phyloP scores from a whole-genome alignment of 1,140 invertebrate species.

The Monomorium pharaonis region DNA sequence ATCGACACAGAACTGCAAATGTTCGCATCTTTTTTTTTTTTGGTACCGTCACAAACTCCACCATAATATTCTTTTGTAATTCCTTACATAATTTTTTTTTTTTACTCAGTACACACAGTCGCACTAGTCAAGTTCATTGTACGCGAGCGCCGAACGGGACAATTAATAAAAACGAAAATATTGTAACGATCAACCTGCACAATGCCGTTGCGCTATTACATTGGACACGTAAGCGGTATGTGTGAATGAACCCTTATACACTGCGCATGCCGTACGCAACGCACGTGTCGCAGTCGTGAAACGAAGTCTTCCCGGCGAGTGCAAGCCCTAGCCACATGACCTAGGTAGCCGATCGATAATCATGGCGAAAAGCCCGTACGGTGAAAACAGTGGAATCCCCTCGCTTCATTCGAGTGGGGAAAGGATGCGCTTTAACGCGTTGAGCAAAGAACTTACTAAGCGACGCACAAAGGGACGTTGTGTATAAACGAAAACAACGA shows the following conservation, averaged over 20 bases:
- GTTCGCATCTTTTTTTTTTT: neutral
- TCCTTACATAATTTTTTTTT: neutral
- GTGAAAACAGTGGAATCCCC: neutral
- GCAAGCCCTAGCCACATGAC: conserved; percentile 40
- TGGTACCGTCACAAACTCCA: neutral
- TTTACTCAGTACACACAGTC: neutral
- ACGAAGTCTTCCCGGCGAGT: conserved; percentile 15
- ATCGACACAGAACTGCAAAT: neutral
- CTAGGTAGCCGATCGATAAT: conserved; percentile 48
- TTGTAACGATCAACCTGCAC: neutral
- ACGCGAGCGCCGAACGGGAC: neutral
- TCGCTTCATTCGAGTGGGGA: neutral
- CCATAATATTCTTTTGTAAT: neutral
- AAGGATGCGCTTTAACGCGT: neutral
- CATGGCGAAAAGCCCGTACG: conserved; percentile 21
- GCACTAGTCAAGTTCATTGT: neutral
- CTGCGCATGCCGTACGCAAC: conserved; percentile 11
- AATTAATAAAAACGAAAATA: conserved; percentile 8
- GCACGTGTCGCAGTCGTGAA: conserved; percentile 19
- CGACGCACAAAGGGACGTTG: neutral
- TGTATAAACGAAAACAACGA: conserved; percentile 2
- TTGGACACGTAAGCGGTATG: neutral
- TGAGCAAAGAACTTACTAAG: neutral
- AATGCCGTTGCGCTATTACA: too few species aligned
- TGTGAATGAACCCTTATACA: conserved; percentile 35